Base-by-base conservation (phyloP, 2,888 invertebrate genomes). In the Chelonus formosanus region DNA sequence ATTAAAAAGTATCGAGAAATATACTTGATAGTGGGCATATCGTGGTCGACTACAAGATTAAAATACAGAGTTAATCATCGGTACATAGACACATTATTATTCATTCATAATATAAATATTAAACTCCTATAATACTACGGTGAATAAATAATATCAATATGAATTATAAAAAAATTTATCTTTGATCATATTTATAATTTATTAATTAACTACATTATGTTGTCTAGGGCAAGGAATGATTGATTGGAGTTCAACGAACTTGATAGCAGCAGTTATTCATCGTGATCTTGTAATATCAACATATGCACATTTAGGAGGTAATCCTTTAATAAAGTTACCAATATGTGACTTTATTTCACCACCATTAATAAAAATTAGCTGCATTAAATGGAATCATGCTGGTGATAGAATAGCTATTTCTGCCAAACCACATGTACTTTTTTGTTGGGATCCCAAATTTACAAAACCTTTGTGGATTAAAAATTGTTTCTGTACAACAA, bases 161-260 rank as follows among this genome's bases (percentile, higher is more conserved):
- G 20, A 20, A 1, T 20, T 20, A 20, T 20, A 7, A 34, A 53
- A 36, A 45, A 34, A 47, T 5, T 50, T 50, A 48, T 10, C 34
- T 8, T 40, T 63, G 43, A 52, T 63, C 10, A 4, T n/a, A 54
- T 32, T 31, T 8, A 7, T 20, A 2, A 40, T 43, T 43, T 10
- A 35, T 52, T 35, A 53, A 65, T 57, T 20, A 20, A 20, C 20
- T 20, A 20, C 2, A 20, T 20, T 20, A 20, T 20, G 20, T 20
- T 20, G 20, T 45, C 32, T n/a, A 64, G 63, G 20, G 44, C 61
- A 58, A 32, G 69, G 65, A 36, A 44, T 47, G 5, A 50, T 80
- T n/a, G 81, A 80, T 59, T 81, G 80, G 81, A 73, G 80, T 7
- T 65, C 73, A 3, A 70, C 32, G 4, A 70, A 78, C 56, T 8